A percentile compares a stretch with the other conserved stretches of the same genome.
Conservation (phyloP, 2,113 vertebrate species). For the Cheirogaleus medius region DNA sequence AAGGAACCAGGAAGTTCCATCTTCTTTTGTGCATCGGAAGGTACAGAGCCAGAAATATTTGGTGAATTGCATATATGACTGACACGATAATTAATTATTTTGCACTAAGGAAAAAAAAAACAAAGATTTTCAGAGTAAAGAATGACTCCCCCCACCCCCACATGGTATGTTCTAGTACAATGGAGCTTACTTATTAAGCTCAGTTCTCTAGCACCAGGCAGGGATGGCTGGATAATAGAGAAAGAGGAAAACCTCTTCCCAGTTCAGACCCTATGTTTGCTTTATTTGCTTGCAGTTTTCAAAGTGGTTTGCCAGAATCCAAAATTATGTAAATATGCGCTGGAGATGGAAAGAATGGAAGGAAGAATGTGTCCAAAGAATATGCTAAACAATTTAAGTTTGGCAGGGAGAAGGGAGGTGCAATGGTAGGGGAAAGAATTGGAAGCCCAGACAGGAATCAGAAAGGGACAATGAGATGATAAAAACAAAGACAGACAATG, state of each 20-base stretch:
- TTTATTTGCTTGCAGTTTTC: conserved; percentile 16
- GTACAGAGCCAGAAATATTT: neutral
- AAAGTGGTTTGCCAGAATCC: neutral
- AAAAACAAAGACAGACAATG: neutral
- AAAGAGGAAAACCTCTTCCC: neutral
- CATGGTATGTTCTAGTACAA: neutral
- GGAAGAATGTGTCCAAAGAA: neutral
- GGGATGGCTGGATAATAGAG: neutral
- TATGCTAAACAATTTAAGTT: neutral
- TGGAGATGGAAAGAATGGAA: neutral
- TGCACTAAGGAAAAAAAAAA: conserved; percentile 23
- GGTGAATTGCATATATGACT: neutral
- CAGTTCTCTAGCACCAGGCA: neutral
- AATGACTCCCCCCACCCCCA: neutral
- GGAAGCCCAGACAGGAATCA: neutral
- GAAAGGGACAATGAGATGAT: neutral
- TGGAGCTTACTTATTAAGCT: neutral
- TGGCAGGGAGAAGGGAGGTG: neutral
- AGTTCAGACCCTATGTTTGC: neutral
- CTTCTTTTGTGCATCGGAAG: conserved; percentile 4
- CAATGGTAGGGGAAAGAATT: neutral
- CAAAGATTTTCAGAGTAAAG: neutral
- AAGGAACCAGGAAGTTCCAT: neutral
- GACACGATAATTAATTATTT: neutral
- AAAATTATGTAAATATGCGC: neutral